Evolutionary conservation across 1,140 invertebrate genomes (phyloP), one percentile per base, ranked within the genome.

Genomic region (Gonioctena quinquepunctata): DNA sequence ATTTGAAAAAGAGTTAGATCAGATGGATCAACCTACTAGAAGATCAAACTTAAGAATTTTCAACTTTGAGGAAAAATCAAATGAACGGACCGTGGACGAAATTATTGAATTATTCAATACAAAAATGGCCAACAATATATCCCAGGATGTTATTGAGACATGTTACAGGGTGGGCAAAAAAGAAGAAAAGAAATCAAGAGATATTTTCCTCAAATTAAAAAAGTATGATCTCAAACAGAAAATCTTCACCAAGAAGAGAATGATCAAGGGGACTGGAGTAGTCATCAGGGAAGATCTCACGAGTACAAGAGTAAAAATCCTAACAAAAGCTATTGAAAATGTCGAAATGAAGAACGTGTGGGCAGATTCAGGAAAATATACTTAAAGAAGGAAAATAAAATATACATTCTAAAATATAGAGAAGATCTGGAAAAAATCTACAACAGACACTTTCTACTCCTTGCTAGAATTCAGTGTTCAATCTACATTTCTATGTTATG

Each of bases 181-280:
- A 62, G 3, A 26, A 19, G 60, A 62, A 42, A 33, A 33, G 4
- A 62, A 62, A 21, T 26, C 28, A 62, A 62, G 28, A 62, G 60
- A 26, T 16, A 33, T 62, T 13, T 62, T 62, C 27, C 25, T 62
- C 21, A 62, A 62, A 62, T 21, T 62, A 42, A 26, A 62, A 18
- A 21, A 62, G 23, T 62, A 62, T 62, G 28, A 28, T 26, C 18
- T 62, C 13, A 62, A 62, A 33, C 60, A 62, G n/a, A 62, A 62
- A 62, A 62, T 62, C 60, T 62, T 28, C 26, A 62, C 25, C 60
- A 62, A 62, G 28, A 62, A 62, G 60, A 62, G 60, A 62, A 62
- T 62, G 60, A 23, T 42, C 25, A 54, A 54, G 18, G 60, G 60
- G 26, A 62, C 60, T 62, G 60, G 60, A 42, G 28, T 62, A 26